Conservation (phyloP, 1,140 invertebrate species). For the Ostrea edulis region DNA sequence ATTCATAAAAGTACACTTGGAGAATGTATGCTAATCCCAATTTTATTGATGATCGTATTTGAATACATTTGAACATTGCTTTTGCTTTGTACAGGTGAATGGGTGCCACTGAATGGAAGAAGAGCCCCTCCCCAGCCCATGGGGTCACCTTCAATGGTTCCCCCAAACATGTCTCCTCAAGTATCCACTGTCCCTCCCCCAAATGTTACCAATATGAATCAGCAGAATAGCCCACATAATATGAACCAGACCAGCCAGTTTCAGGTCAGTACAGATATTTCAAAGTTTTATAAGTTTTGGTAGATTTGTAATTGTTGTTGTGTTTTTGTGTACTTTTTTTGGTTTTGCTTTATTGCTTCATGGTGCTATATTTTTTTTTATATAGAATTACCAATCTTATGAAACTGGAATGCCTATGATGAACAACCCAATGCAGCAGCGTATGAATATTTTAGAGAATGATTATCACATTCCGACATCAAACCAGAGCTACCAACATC, state of each 20-base stretch:
- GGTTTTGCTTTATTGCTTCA: background rate
- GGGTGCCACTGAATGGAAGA: slow-evolving; percentile 67
- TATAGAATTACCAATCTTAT: slow-evolving; percentile 52
- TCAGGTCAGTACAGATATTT: slow-evolving; percentile 37
- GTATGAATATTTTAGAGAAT: background rate
- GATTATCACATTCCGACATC: slow-evolving; percentile 32
- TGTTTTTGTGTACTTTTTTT: background rate
- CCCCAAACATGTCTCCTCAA: slow-evolving; percentile 21
- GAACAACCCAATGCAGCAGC: slow-evolving; percentile 38
- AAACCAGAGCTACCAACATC: slow-evolving; percentile 2
- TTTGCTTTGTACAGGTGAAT: slow-evolving; percentile 69
- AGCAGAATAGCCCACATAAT: slow-evolving; percentile 6
- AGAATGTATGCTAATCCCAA: background rate
- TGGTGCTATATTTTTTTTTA: background rate
- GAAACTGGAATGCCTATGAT: slow-evolving; percentile 46
- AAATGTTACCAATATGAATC: background rate
- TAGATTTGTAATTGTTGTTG: background rate
- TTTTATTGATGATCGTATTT: background rate
- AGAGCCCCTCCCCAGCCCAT: slow-evolving; percentile 15
- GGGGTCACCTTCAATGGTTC: background rate
- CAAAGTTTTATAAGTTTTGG: background rate
- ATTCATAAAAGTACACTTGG: background rate
- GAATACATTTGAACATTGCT: background rate
- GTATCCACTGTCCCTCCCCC: slow-evolving; percentile 1
- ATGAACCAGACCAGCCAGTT: slow-evolving; percentile 47